phyloP scores from a whole-genome alignment of 1,140 invertebrate species.

The Yoshiicerus persimilis region DNA sequence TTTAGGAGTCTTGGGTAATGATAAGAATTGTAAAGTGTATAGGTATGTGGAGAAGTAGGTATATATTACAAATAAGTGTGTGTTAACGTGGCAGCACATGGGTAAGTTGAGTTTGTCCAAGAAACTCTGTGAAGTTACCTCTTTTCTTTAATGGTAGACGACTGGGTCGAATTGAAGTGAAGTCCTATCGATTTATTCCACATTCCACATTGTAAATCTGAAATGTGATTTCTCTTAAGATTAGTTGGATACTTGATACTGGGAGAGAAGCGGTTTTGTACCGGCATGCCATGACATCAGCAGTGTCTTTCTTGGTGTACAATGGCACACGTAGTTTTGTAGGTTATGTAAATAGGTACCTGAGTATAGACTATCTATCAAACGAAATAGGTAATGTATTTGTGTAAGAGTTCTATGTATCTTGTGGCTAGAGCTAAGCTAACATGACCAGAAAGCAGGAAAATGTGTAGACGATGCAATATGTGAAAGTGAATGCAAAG shows the following conservation, averaged over 20 bases:
- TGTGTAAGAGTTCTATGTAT: not conserved
- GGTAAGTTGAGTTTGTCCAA: not conserved
- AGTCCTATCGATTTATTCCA: constrained; percentile 8
- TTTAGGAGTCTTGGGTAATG: no score
- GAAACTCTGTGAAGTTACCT: not conserved
- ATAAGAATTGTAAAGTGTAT: no score
- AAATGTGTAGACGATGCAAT: not conserved
- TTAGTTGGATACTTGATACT: not conserved
- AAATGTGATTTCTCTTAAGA: constrained; percentile 6
- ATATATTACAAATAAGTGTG: no score
- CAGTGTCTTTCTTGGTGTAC: not conserved
- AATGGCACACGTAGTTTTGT: not conserved
- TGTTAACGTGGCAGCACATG: not conserved
- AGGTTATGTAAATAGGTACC: not conserved
- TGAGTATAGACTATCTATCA: no score
- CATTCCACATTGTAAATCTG: constrained; percentile 16
- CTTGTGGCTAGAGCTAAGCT: not conserved
- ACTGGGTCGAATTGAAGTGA: not conserved
- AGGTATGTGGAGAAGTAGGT: no score
- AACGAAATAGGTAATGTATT: not conserved
- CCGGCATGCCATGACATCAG: not conserved
- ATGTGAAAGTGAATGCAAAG: not conserved
- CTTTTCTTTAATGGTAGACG: not conserved
- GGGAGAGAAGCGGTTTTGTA: not conserved
- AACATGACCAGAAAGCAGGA: not conserved